Evolutionary conservation across 2,888 invertebrate species (phyloP).

Genomic region (Catocala sponsa): DNA sequence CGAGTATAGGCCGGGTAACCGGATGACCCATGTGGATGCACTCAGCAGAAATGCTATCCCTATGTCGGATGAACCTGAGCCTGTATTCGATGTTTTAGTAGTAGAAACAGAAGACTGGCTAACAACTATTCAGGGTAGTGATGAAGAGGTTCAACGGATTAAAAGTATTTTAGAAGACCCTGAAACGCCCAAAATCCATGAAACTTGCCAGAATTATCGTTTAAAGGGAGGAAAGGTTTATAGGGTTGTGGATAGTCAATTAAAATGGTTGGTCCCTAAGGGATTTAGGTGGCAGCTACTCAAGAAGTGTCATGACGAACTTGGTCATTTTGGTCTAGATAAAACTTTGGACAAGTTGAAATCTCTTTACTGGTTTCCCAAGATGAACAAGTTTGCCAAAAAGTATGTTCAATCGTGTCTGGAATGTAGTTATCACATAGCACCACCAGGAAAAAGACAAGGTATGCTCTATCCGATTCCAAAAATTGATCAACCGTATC

Average conservation of each 20-base stretch:
- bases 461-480: slow-evolving; percentile 43
- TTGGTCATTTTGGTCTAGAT: slow-evolving; percentile 42
- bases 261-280: slow-evolving; percentile 45
- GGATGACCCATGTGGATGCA: slow-evolving; percentile 53
- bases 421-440: slow-evolving; percentile 13
- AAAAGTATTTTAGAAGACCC: slow-evolving; percentile 25
- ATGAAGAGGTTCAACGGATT: slow-evolving; percentile 31
- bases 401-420: slow-evolving; percentile 13
- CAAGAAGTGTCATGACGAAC: slow-evolving; percentile 40
- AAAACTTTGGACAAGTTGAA: slow-evolving; percentile 25
- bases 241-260: slow-evolving; percentile 2
- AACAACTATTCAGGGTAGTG: slow-evolving; percentile 27
- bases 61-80: not conserved
- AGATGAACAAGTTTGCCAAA: slow-evolving; percentile 14
- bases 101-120: slow-evolving; percentile 25
- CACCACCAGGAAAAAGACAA: slow-evolving; percentile 27
- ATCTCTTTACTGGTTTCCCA: slow-evolving; percentile 12
- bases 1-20: slow-evolving; percentile 47
- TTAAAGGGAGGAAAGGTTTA: slow-evolving; percentile 32
- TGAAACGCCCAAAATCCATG: slow-evolving; percentile 8
- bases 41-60: slow-evolving; percentile 45
- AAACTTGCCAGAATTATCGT: slow-evolving; percentile 36
- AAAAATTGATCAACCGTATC: slow-evolving; percentile 37
- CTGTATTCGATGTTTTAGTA: slow-evolving; percentile 3
- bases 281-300: slow-evolving; percentile 40